Base-by-base conservation (phyloP, 2,888 invertebrate genomes). In the Flexamia atlantica region DNA sequence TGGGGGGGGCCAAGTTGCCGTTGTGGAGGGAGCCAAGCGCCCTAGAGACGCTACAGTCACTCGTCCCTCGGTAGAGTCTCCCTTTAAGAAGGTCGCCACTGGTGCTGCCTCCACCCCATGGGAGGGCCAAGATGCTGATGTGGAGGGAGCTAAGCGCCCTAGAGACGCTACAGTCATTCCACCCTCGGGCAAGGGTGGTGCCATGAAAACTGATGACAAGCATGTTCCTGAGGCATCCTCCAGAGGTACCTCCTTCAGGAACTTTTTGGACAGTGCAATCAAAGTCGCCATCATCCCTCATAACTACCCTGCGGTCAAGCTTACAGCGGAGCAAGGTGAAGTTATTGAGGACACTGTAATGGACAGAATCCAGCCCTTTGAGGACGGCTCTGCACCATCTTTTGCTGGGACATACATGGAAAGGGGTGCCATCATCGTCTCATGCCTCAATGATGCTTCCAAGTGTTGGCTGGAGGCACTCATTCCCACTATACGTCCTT, bases 201-300 rank as follows among this genome's bases (percentile, higher is more conserved):
- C 5, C 4, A 20, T 3, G 20, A 53, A n/a, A n/a, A n/a, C n/a
- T n/a, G n/a, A n/a, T n/a, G n/a, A 53, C 17, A 53, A 20, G 14
- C 36, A 4, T 36, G 36, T 36, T 7, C 9, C 72, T 88, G 68
- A 3, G 68, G 20, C 68, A n/a, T 68, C 14, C 3, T 14, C 17
- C 10, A 30, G 12, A 72, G 28, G 32, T 30, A 42, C 3, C 76
- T 76, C 76, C 17, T 76, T 42, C 40, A 40, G 76, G 42, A 42
- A 36, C 23, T n/a, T 40, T 5, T 40, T 10, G n/a, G n/a, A n/a
- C n/a, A n/a, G n/a, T 42, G 76, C 25, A 1, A 76, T 42, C 36
- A 76, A 76, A 76, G 42, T 76, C 42, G 76, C 76, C 7, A 42
- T 32, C 20, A 42, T 76, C 40, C 14, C 20, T 2, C 3, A 10